phyloP scores from a whole-genome alignment of 1,140 invertebrate genomes.

The Rhagoletis zephyria region DNA sequence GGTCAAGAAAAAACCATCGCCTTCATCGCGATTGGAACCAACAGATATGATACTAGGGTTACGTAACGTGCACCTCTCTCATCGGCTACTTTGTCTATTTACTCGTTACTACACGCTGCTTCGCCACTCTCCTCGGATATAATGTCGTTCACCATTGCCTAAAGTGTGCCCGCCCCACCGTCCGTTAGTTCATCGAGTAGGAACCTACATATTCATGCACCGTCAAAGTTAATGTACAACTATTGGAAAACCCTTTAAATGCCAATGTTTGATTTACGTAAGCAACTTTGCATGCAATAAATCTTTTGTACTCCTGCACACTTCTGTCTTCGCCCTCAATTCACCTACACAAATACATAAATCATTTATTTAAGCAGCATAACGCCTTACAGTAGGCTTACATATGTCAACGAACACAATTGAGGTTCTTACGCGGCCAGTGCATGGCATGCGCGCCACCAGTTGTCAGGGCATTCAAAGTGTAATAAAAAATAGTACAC shows the following conservation, averaged over 20 bases:
- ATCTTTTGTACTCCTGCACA: background rate
- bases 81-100: no score
- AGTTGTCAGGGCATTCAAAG: background rate
- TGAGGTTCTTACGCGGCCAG: background rate
- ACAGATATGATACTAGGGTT: no score
- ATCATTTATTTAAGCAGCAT: background rate
- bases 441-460: background rate
- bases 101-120: no score
- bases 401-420: background rate
- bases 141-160: no score
- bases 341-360: background rate
- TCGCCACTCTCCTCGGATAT: no score
- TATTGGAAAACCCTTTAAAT: background rate
- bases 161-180: no score
- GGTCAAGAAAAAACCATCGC: no score
- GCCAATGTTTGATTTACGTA: background rate
- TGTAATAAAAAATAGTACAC: background rate
- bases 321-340: background rate
- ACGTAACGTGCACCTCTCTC: no score
- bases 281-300: background rate
- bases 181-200: no score
- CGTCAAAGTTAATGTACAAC: no score
- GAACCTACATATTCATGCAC: no score
- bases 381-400: conserved; percentile 21
- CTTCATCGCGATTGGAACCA: no score